phyloP scores from a whole-genome alignment of 64 coral and sea anemone genomes.

The Dendronephthya gigantea region DNA sequence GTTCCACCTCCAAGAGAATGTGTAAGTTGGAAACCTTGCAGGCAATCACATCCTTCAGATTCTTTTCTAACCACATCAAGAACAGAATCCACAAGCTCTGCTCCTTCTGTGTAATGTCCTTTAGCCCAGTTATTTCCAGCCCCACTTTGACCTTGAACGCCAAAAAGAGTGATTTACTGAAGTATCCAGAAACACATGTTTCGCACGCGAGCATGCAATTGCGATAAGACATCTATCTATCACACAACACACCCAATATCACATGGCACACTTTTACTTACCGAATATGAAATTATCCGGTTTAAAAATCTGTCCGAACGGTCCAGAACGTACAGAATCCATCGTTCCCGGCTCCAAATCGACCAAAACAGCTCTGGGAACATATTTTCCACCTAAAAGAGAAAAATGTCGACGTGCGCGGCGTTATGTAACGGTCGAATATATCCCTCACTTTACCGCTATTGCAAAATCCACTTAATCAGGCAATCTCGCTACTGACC shows the following conservation, averaged over 20 bases:
- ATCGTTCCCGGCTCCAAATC: constrained; percentile 76
- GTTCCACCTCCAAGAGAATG: constrained; percentile 67
- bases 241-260: background rate
- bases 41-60: constrained; percentile 64
- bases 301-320: constrained; percentile 67
- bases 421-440: background rate
- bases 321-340: constrained; percentile 70
- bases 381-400: constrained; percentile 59
- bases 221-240: too few species aligned
- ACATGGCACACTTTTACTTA: constrained; percentile 16
- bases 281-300: constrained; percentile 73
- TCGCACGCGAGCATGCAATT: background rate
- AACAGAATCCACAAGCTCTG: constrained; percentile 68
- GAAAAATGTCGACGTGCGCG: background rate
- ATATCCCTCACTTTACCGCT: too few species aligned
- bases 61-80: constrained; percentile 71
- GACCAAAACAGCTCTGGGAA: constrained; percentile 56
- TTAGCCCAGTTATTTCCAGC: constrained; percentile 82
- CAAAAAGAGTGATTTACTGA: too few species aligned
- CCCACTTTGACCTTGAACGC: constrained; percentile 75
- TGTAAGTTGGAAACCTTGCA: constrained; percentile 77
- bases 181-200: background rate
- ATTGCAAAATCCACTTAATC: too few species aligned
- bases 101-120: constrained; percentile 74
- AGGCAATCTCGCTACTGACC: too few species aligned